A percentile compares a stretch with the other conserved stretches of the same genome.
Evolutionary conservation across 2,888 invertebrate genomes (phyloP).

Genomic region (Eupithecia exiguata): DNA sequence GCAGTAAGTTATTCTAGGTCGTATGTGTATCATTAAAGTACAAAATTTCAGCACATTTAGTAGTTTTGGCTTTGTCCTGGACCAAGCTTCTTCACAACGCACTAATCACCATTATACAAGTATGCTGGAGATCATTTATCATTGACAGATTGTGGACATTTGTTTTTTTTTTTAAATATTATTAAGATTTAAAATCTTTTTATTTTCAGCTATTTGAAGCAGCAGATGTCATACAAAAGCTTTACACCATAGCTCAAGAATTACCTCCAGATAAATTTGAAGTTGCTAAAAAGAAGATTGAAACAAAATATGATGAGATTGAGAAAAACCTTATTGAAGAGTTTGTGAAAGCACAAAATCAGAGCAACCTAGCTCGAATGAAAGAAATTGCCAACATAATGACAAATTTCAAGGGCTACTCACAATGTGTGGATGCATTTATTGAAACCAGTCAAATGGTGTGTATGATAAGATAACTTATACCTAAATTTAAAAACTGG

Average conservation of each 20-base stretch:
- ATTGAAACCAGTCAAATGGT: constrained; percentile 98
- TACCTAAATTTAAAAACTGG: no score
- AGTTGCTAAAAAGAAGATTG: constrained; percentile 92
- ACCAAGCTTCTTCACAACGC: no score
- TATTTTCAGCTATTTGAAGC: constrained; percentile 93
- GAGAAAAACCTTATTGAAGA: constrained; percentile 96
- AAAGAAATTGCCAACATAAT: constrained; percentile 95
- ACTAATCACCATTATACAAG: no score
- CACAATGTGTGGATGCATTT: constrained; percentile 97
- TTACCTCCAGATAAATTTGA: constrained; percentile 94
- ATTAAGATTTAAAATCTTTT: background rate
- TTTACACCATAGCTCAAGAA: constrained; percentile 97
- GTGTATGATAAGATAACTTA: constrained; percentile 46
- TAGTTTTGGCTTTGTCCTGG: no score
- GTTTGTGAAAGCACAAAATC: constrained; percentile 94
- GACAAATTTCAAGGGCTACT: constrained; percentile 98
- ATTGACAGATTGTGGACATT: background rate
- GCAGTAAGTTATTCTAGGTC: no score
- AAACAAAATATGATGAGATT: constrained; percentile 94
- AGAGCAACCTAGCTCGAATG: constrained; percentile 94
- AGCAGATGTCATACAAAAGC: constrained; percentile 98
- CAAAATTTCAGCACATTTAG: no score
- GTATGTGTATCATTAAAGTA: no score
- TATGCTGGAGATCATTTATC: no score
- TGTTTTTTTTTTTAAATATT: background rate